phyloP scores from a whole-genome alignment of 2,113 vertebrate species.

The Prinia subflava region DNA sequence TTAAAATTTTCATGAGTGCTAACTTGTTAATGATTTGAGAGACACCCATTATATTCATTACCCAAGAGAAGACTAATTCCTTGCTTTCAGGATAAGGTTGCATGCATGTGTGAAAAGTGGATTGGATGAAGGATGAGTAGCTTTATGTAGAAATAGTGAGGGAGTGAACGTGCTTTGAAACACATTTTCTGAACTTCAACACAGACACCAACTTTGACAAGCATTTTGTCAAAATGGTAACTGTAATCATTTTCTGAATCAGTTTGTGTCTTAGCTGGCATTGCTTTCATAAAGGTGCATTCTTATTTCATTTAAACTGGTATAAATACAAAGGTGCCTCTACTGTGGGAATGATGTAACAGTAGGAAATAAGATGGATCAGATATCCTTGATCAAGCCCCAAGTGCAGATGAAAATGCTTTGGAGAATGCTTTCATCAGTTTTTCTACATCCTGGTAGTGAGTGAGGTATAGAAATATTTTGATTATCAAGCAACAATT shows the following conservation, averaged over 20 bases:
- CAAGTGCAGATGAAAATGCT: background rate
- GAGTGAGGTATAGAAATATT: background rate
- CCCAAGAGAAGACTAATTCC: background rate
- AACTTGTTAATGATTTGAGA: background rate
- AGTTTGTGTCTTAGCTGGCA: background rate
- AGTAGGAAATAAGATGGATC: background rate
- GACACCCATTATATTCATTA: background rate
- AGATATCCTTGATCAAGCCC: background rate
- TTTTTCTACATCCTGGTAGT: background rate
- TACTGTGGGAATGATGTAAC: background rate
- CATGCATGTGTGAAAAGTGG: background rate
- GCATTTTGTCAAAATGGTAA: background rate
- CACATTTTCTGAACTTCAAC: background rate
- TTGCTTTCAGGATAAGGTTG: background rate
- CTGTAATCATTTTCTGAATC: background rate
- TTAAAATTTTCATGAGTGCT: background rate
- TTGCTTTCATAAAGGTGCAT: background rate
- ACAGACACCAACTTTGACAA: background rate
- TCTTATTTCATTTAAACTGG: background rate
- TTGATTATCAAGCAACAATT: background rate
- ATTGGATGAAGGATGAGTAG: background rate
- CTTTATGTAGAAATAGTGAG: background rate
- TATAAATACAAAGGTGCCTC: background rate
- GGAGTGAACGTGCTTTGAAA: background rate
- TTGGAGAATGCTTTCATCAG: background rate